Percentiles rank a stretch among this genome's conserved stretches.
Conservation (phyloP, 30 jellyfish, hydroid and myxozoan species). For the Clytia hemisphaerica region DNA sequence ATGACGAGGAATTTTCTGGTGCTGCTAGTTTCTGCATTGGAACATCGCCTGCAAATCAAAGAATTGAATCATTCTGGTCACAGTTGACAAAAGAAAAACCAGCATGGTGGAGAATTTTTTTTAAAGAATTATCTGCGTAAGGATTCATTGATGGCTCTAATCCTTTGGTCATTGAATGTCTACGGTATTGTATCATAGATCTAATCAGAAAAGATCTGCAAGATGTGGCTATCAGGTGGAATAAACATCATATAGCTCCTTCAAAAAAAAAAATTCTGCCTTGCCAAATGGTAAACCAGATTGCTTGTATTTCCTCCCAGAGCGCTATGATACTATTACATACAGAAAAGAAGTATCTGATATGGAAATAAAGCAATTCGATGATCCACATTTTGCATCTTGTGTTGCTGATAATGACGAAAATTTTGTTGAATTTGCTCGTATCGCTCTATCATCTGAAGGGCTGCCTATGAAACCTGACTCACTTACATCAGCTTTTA, state of each 20-base stretch:
- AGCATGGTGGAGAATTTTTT: conserved; percentile 57
- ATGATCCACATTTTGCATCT: conserved; percentile 23
- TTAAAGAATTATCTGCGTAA: conserved; percentile 35
- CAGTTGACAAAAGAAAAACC: conserved; percentile 25
- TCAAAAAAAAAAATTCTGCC: conserved; percentile 28
- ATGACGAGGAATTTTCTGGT: conserved; percentile 21
- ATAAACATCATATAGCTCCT: conserved; percentile 10
- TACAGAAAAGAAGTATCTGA: conserved; percentile 9
- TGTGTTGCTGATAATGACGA: conserved; percentile 12
- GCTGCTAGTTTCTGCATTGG: conserved; percentile 19
- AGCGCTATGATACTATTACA: conserved; percentile 8
- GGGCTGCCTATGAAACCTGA: no score
- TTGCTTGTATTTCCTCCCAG: conserved; percentile 40
- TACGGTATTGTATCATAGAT: conserved; percentile 40
- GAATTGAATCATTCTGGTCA: conserved; percentile 53
- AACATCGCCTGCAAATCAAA: conserved; percentile 35
- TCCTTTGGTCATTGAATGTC: conserved; percentile 37
- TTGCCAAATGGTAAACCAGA: conserved; percentile 46
- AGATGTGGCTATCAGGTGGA: conserved; percentile 35
- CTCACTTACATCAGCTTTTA: no score
- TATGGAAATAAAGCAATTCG: conserved; percentile 18
- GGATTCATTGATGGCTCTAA: conserved; percentile 21
- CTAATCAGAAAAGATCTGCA: conserved; percentile 43
- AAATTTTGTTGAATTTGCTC: conserved; percentile 30
- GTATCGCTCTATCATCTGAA: conserved; percentile 6